phyloP scores from a whole-genome alignment of 2,888 invertebrate genomes.

The Biston betularia region DNA sequence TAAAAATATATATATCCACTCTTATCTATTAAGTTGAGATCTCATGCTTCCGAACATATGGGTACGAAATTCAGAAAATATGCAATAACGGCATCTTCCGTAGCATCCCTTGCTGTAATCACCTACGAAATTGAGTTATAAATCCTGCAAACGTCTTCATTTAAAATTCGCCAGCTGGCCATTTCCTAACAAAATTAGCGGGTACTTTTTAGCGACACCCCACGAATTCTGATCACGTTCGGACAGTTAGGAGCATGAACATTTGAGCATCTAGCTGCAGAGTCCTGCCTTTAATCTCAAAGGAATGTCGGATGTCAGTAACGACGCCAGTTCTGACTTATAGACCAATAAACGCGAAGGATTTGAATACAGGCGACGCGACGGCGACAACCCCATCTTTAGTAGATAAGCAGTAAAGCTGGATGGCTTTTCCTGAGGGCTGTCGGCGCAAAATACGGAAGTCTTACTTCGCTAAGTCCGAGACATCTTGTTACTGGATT shows the following conservation, averaged over 20 bases:
- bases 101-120: constrained; percentile 49
- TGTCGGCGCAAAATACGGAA: constrained; percentile 31
- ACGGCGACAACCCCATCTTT: constrained; percentile 62
- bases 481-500: constrained; percentile 38
- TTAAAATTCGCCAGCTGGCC: constrained; percentile 63
- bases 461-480: constrained; percentile 28
- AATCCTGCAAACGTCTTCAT: constrained; percentile 61
- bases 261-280: constrained; percentile 55
- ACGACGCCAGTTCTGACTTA: constrained; percentile 72
- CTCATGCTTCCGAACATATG: constrained; percentile 20
- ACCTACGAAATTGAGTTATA: constrained; percentile 63
- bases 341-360: constrained; percentile 75
- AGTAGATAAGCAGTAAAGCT: constrained; percentile 52
- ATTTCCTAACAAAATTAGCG: constrained; percentile 66
- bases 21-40: too few species aligned
- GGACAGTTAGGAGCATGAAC: constrained; percentile 58
- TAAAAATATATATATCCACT: too few species aligned
- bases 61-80: constrained; percentile 26
- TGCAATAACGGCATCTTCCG: constrained; percentile 40
- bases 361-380: constrained; percentile 72
- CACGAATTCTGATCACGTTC: constrained; percentile 69
- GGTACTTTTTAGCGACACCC: constrained; percentile 61
- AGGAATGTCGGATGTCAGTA: constrained; percentile 74
- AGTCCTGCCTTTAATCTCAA: constrained; percentile 72
- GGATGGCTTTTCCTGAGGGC: constrained; percentile 49